phyloP scores from a whole-genome alignment of 2,888 invertebrate species.

The Altica lythri region DNA sequence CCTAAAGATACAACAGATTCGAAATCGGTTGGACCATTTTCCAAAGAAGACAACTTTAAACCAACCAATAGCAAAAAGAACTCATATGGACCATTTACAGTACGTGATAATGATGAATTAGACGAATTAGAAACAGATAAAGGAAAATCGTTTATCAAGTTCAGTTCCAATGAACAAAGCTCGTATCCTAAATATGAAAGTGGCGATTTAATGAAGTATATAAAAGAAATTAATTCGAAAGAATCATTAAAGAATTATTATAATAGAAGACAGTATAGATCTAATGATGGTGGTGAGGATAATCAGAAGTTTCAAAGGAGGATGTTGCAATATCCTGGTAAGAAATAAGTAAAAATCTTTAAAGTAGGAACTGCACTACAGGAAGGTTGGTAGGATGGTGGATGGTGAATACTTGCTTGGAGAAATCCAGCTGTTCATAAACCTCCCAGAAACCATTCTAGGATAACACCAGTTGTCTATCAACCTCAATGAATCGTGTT shows the following conservation, averaged over 20 bases:
- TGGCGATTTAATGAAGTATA: slow-evolving; percentile 67
- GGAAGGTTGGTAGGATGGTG: too few relatives aligned
- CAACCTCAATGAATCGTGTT: too few relatives aligned
- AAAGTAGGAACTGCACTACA: not conserved
- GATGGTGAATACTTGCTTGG: too few relatives aligned
- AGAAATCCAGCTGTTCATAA: too few relatives aligned
- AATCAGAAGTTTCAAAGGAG: slow-evolving; percentile 68
- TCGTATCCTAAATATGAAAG: slow-evolving; percentile 68
- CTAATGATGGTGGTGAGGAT: slow-evolving; percentile 60
- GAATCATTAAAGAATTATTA: slow-evolving; percentile 67
- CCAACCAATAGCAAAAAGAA: slow-evolving; percentile 43
- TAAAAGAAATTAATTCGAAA: slow-evolving; percentile 69
- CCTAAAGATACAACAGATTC: slow-evolving; percentile 9
- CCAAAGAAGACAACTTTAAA: slow-evolving; percentile 65
- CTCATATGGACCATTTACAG: slow-evolving; percentile 63
- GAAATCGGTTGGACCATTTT: slow-evolving; percentile 63
- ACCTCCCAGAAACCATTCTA: too few relatives aligned
- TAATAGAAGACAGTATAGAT: slow-evolving; percentile 55
- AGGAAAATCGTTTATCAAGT: slow-evolving; percentile 33
- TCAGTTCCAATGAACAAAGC: slow-evolving; percentile 47
- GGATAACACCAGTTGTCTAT: too few relatives aligned
- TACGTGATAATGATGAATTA: slow-evolving; percentile 60
- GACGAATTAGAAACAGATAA: slow-evolving; percentile 35
- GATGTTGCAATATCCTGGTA: slow-evolving; percentile 71
- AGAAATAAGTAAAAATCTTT: not conserved